These are phyloP conservation scores for Nycticorax nycticorax DNA, from an alignment of 2,113 vertebrate genomes.

Conservation along the genomic window DNA sequence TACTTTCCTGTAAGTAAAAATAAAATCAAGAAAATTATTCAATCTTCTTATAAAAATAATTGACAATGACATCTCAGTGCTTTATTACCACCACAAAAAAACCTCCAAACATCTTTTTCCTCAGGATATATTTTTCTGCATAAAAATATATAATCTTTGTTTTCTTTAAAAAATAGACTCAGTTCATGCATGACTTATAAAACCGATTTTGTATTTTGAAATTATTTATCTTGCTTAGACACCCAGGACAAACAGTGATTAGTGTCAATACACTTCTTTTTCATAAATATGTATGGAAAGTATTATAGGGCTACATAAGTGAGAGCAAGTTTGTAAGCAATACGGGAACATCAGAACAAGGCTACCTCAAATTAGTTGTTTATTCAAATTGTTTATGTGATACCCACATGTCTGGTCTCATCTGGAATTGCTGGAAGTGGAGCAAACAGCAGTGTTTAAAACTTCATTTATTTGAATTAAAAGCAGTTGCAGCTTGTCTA, in stretches of 20 bases:
- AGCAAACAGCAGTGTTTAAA: neutral
- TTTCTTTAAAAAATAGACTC: neutral
- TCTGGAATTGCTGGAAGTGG: neutral
- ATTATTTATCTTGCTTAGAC: neutral
- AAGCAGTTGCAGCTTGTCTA: neutral
- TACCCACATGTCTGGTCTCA: neutral
- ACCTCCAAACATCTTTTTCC: neutral
- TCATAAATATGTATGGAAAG: neutral
- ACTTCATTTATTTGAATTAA: neutral
- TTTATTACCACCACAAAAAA: neutral
- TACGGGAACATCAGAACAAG: neutral
- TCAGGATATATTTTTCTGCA: neutral
- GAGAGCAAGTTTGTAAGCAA: neutral
- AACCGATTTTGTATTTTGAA: neutral
- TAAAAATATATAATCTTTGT: neutral
- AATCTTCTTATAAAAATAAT: neutral
- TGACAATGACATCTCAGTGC: neutral
- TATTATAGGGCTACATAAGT: neutral
- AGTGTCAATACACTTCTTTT: neutral
- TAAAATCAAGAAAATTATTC: neutral
- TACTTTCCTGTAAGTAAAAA: neutral
- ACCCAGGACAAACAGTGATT: neutral
- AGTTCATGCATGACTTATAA: neutral
- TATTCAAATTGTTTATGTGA: neutral
- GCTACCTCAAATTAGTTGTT: too few relatives aligned